Base-by-base conservation (phyloP, 2,797 vertebrate species). In the Platyrinchus mystaceus region DNA sequence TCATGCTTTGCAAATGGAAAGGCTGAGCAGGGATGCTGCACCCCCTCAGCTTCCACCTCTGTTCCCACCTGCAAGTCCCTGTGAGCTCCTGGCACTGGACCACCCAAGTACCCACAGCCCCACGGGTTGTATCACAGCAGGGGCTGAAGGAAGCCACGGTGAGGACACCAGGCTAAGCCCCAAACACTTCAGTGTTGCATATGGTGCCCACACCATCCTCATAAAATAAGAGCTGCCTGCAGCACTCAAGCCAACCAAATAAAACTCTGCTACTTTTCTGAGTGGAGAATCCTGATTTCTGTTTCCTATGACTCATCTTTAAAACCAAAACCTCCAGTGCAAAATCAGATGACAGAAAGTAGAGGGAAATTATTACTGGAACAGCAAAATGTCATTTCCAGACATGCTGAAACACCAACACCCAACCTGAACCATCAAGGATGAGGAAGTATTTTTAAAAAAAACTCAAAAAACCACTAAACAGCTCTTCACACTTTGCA, bases 251-350 rank as follows among this genome's bases (percentile, higher is more conserved):
- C 41, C 71, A 88, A 59, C 1, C 5, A 78, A 89, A 74, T 27
- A 73, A 71, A 84, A 49, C 17, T 66, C 26, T 6, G 10, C 39
- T 44, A 13, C 32, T 67, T 64, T 63, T 56, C 60, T 43, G 5
- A 15, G 23, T 44, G 69, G 69, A 90, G 76, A 78, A 90, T 64
- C 76, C 49, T 1, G 1, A 53, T 74, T 81, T 85, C 52, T 84
- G 6, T 30, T 75, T 86, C 76, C n/a, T 49, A 5, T 95, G 92
- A 95, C 85, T 96, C 80, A 95, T 84, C 49, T 32, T 60, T 28
- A 49, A 88, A 91, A 64, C 32, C 62, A 87, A 84, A 93, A 56
- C 30, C 53, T 88, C 73, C 66, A 70, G 52, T 23, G 41, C 5
- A 6, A 91, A 79, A 85, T 34, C 73, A 87, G 78, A 89, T 26